Evolutionary conservation across 2,113 vertebrate genomes (phyloP).

Genomic region (Sylvietta virens): DNA sequence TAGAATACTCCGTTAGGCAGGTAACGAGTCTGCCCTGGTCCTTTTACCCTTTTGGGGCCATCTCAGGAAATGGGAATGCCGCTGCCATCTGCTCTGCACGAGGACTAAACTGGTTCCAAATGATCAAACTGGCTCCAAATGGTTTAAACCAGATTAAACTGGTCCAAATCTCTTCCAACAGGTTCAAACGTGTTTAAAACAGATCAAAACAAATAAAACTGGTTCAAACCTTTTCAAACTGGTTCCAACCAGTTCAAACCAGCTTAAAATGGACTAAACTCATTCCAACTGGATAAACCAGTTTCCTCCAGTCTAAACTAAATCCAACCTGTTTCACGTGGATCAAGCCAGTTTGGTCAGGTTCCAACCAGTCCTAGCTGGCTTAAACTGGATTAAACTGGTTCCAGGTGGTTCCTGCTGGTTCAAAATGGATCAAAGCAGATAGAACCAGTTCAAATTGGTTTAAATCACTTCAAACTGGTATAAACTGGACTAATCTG

Average conservation of each 20-base stretch:
- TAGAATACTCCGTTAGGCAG: neutral
- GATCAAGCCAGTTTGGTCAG: neutral
- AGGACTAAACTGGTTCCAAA: neutral
- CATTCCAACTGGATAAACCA: neutral
- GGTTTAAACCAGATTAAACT: neutral
- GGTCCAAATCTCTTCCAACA: no score
- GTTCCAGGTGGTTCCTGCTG: rapidly evolving
- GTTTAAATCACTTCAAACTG: rapidly evolving
- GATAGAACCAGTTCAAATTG: neutral
- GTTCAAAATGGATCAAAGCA: neutral
- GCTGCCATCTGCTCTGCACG: neutral
- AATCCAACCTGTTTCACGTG: neutral
- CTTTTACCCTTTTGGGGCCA: neutral
- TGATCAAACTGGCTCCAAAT: neutral
- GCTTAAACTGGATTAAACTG: neutral
- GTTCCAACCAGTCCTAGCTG: neutral
- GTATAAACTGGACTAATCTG: neutral
- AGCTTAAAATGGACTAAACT: neutral
- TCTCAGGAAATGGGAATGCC: neutral
- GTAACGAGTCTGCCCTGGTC: rapidly evolving
- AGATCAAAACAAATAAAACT: neutral
- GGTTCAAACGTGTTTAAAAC: rapidly evolving
- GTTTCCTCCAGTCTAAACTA: neutral
- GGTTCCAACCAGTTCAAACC: neutral
- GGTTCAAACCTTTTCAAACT: neutral